Conservation (phyloP, 1,140 invertebrate genomes). For the Eriocheir sinensis region DNA sequence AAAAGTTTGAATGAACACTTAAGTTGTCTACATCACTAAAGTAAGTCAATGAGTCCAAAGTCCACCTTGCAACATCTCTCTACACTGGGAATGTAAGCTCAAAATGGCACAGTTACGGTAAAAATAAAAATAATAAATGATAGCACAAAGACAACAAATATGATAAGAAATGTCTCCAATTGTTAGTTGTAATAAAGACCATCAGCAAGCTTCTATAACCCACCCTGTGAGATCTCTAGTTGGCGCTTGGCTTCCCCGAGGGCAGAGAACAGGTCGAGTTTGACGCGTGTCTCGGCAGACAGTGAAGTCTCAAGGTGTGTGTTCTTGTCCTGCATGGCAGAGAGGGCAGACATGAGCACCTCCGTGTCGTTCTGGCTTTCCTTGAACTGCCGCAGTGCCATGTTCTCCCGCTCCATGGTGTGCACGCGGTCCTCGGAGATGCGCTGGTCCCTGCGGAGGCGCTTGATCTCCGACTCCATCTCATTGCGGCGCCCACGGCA, state of each 20-base stretch:
- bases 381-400: conserved; percentile 85
- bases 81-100: too few species aligned
- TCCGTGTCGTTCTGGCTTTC: conserved; percentile 90
- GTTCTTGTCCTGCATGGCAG: conserved; percentile 93
- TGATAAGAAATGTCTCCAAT: too few species aligned
- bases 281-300: conserved; percentile 96
- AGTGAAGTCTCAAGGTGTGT: conserved; percentile 94
- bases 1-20: background rate
- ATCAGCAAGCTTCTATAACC: conserved; percentile 80
- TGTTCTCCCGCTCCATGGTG: conserved; percentile 84
- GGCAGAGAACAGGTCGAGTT: conserved; percentile 95
- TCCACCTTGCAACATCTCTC: too few species aligned
- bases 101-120: too few species aligned
- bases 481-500: conserved; percentile 89
- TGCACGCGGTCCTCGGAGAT: conserved; percentile 87
- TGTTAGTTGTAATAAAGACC: too few species aligned
- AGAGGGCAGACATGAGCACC: conserved; percentile 90
- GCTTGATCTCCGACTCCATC: conserved; percentile 90
- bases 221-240: conserved; percentile 95
- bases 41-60: too few species aligned
- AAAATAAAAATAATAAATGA: too few species aligned
- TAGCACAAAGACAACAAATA: too few species aligned
- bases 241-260: conserved; percentile 96
- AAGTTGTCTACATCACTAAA: too few species aligned
- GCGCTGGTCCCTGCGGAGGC: conserved; percentile 89